A percentile compares a stretch with the other conserved stretches of the same genome.
phyloP scores from a whole-genome alignment of 2,888 invertebrate species.

The Busseola fusca region DNA sequence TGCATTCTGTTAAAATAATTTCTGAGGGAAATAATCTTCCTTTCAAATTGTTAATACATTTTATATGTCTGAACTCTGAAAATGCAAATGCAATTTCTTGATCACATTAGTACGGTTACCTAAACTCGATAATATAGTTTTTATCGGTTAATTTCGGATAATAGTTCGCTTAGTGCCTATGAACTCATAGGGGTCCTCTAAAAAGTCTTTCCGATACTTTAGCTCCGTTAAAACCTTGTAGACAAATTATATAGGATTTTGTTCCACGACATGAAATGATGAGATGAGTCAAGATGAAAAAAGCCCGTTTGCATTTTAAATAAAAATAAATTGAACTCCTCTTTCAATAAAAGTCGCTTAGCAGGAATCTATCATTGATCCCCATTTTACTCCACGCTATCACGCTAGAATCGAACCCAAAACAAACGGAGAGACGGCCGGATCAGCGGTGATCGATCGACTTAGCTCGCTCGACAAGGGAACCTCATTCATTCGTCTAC shows the following conservation, averaged over 20 bases:
- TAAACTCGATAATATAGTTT: no score
- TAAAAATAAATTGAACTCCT: constrained; percentile 13
- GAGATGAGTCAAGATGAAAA: background rate
- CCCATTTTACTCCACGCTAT: constrained; percentile 22
- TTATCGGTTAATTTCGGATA: no score
- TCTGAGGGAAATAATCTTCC: background rate
- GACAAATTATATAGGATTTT: background rate
- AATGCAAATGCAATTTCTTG: no score
- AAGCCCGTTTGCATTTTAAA: background rate
- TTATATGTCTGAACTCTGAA: background rate
- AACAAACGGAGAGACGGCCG: constrained; percentile 56
- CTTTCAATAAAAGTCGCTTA: constrained; percentile 43
- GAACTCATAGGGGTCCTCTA: no score
- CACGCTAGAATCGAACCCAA: constrained; percentile 56
- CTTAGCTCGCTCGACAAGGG: constrained; percentile 52
- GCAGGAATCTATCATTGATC: constrained; percentile 48
- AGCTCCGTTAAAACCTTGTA: background rate
- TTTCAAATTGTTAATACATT: background rate
- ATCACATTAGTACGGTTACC: no score
- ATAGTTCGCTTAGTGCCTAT: no score
- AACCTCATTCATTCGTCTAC: constrained; percentile 55
- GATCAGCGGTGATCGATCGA: constrained; percentile 59
- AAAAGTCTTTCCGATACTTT: background rate
- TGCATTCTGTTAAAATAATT: background rate
- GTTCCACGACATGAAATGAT: background rate